Base-by-base conservation (phyloP, 2,888 invertebrate genomes). In the Cetonia aurata region DNA sequence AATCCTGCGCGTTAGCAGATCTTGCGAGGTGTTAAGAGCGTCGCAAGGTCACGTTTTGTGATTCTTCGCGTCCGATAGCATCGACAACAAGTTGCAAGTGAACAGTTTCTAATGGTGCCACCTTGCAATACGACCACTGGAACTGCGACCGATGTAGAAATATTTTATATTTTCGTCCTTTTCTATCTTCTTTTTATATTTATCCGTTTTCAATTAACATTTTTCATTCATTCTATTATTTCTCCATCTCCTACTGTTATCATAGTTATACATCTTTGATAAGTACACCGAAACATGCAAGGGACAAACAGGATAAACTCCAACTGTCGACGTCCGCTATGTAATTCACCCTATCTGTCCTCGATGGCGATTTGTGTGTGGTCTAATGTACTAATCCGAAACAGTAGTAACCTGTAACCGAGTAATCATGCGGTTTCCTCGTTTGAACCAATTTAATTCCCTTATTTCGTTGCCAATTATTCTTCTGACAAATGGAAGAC, bases 1-100 rank as follows among this genome's bases (percentile, higher is more conserved):
- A 25, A 25, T 25, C 25, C 4, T 25, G 25, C 25, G 4, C 6
- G 44, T 13, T 13, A 13, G 72, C 75, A 76, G 81, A 81, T 81
- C 78, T 78, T 71, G 71, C 72, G 76, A 82, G 82, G 82, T 83
- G 82, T 82, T 81, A 81, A 80, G 81, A 81, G 77, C 79, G 79
- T 79, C 74, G 83, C 82, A 82, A 83, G 83, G 83, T 83, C 83
- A 83, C 83, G 83, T 83, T 83, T 78, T 79, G 79, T 80, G 82
- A 82, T 83, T 79, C 80, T 77, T 80, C 76, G 75, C 76, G 72
- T 73, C 62, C 76, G 83, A 83, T 83, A 83, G 82, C 80, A 83
- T 83, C 83, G 79, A 79, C 77, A 82, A 83, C 83, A 82, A 83
- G 82, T 82, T 81, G 82, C 80, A 75, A 80, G 25, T 79, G 80